Evolutionary conservation across 2,888 invertebrate genomes (phyloP), one percentile per base, ranked within the genome.

Genomic region (Eupithecia exiguata): DNA sequence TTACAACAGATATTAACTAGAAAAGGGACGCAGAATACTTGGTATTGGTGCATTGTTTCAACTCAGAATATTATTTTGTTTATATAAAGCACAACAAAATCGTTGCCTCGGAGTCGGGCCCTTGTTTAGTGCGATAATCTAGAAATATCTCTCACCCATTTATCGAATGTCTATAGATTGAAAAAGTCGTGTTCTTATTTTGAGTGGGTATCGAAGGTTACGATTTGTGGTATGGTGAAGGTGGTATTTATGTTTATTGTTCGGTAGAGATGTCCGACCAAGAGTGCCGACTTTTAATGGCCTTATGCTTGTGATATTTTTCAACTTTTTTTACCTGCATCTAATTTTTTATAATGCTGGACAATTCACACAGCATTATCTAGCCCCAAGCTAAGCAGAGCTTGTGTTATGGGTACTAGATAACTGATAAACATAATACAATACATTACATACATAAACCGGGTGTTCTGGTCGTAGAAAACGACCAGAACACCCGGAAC

Each of bases 71-170:
- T 6, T 35, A 46, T 1, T 18, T 46, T 9, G 49, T 49, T 21
- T 4, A 10, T 4, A 10, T 4, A 10, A 1, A 53, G 21, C 21
- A 53, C 4, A 9, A 10, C n/a, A 21, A 10, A 21, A 10, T 21
- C 3, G 10, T 58, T 58, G 58, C 25, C 25, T 4, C 58, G 5
- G 58, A 65, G 63, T 65, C 63, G 21, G 63, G 63, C 16, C 63
- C 84, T 84, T 82, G 84, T 85, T 88, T 88, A 87, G 84, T 88
- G 84, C 90, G 84, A 85, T 89, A 86, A 89, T 88, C 72, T 70
- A 68, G 73, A 86, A 87, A 88, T 88, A 88, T 85, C 86, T 88
- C 87, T 86, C 85, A 86, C 88, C 86, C 86, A 85, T 81, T 84
- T 83, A 87, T 86, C 84, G 83, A 87, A 88, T 87, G 73, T 74